A percentile compares a stretch with the other conserved stretches of the same genome.
These are phyloP conservation scores for Leptinotarsa tumamoca DNA, from an alignment of 2,888 invertebrate genomes.

Conservation along the genomic window DNA sequence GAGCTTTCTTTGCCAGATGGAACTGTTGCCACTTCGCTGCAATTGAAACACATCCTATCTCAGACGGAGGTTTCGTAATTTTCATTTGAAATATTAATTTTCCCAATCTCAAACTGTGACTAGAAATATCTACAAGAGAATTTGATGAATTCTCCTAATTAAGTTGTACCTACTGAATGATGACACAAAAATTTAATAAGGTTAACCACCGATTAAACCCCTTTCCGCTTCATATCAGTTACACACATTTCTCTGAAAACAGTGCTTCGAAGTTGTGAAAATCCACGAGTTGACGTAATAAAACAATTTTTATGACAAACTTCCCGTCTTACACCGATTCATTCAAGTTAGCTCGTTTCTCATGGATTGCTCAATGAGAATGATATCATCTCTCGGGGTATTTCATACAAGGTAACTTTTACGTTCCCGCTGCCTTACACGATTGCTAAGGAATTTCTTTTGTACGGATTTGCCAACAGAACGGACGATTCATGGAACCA, in stretches of 20 bases:
- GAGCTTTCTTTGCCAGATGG: no score
- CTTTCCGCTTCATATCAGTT: not conserved
- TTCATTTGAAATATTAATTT: no score
- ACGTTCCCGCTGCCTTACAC: constrained; percentile 7
- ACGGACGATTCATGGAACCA: not conserved
- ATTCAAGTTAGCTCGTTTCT: constrained; percentile 20
- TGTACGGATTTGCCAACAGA: not conserved
- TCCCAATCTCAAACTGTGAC: no score
- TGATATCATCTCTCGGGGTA: constrained; percentile 2
- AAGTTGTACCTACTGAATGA: constrained; percentile 1
- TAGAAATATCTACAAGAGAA: no score
- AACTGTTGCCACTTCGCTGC: no score
- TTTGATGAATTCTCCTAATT: no score
- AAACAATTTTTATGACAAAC: constrained; percentile 20
- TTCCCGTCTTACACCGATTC: constrained; percentile 15
- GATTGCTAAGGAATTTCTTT: constrained; percentile 3
- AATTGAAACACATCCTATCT: no score
- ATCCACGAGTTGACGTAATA: not conserved
- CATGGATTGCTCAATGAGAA: not conserved
- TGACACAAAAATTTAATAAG: not conserved
- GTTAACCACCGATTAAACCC: not conserved
- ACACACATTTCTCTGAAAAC: constrained; percentile 26
- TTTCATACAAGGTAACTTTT: constrained; percentile 7
- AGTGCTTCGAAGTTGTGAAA: not conserved
- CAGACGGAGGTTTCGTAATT: no score